Conservation (phyloP, 1,140 invertebrate species). For the Temnothorax nylanderi region DNA sequence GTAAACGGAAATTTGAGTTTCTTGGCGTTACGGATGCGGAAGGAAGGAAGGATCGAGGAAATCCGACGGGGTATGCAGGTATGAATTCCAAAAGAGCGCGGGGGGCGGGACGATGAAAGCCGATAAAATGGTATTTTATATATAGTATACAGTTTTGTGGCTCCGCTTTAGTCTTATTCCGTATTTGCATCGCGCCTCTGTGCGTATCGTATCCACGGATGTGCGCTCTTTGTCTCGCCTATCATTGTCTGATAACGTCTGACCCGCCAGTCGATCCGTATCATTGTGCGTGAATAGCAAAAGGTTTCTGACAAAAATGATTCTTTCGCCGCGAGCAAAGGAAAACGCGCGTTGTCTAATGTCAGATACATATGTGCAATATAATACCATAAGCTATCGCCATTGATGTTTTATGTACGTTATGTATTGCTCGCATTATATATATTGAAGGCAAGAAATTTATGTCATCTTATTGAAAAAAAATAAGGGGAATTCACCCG, state of each 20-base stretch:
- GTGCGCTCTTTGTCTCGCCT: conserved; percentile 17
- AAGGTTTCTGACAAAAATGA: not conserved
- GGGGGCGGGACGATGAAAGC: conserved; percentile 27
- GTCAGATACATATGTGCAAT: not conserved
- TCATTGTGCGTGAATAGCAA: not conserved
- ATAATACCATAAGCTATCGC: not conserved
- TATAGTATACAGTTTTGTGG: conserved; percentile 12
- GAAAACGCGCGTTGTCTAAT: not conserved
- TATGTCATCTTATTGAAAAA: not conserved
- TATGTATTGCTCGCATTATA: not conserved
- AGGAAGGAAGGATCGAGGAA: conserved; percentile 56
- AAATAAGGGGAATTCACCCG: not conserved
- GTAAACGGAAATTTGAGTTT: conserved; percentile 70
- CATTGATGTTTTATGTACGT: not conserved
- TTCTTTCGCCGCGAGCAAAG: not conserved
- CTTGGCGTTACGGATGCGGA: conserved; percentile 51
- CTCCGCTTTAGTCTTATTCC: conserved; percentile 58
- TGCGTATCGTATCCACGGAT: not conserved
- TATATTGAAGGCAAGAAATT: conserved; percentile 1
- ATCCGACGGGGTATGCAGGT: conserved; percentile 55
- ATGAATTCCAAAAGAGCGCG: conserved; percentile 69
- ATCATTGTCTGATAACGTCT: not conserved
- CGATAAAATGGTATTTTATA: conserved; percentile 61
- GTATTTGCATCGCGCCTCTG: not conserved
- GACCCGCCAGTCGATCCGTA: conserved; percentile 5